A percentile compares a stretch with the other conserved stretches of the same genome.
Conservation (phyloP, 2,888 invertebrate genomes). For the Cylindroiulus punctatus region DNA sequence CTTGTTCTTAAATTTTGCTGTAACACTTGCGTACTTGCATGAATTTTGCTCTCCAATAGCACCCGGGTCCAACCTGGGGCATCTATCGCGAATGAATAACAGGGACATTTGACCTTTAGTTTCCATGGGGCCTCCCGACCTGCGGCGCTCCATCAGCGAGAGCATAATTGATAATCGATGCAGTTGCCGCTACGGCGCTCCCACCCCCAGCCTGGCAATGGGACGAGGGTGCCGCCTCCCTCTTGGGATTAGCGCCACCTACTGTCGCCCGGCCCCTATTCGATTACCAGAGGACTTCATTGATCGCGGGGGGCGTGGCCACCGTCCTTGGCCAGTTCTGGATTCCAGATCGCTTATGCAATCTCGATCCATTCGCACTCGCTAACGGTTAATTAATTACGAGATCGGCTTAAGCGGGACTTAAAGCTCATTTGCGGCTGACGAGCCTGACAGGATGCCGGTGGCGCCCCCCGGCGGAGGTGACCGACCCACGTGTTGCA, state of each 20-base stretch:
- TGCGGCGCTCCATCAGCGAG: background rate
- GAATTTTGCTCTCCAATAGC: background rate
- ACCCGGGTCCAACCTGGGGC: background rate
- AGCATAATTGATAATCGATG: background rate
- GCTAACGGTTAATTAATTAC: slow-evolving; percentile 27
- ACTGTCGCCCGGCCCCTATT: background rate
- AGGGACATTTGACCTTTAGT: background rate
- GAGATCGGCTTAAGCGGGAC: slow-evolving; percentile 26
- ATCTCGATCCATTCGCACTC: background rate
- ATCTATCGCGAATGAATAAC: background rate
- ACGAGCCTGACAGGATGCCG: background rate
- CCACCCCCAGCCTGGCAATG: background rate
- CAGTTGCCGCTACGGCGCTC: background rate
- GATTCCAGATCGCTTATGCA: background rate
- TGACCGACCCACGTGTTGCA: slow-evolving; percentile 4
- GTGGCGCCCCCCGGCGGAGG: background rate
- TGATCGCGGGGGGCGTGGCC: background rate
- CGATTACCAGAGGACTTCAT: background rate
- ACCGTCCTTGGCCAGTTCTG: background rate
- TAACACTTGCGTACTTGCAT: too few relatives aligned
- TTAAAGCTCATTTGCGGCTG: slow-evolving; percentile 11
- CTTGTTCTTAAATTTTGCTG: too few relatives aligned
- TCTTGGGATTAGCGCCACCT: slow-evolving; percentile 32
- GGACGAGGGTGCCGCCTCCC: slow-evolving; percentile 3
- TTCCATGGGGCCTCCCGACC: background rate